Evolutionary conservation across 2,888 invertebrate species (phyloP).

Genomic region (Abscondita cerata): DNA sequence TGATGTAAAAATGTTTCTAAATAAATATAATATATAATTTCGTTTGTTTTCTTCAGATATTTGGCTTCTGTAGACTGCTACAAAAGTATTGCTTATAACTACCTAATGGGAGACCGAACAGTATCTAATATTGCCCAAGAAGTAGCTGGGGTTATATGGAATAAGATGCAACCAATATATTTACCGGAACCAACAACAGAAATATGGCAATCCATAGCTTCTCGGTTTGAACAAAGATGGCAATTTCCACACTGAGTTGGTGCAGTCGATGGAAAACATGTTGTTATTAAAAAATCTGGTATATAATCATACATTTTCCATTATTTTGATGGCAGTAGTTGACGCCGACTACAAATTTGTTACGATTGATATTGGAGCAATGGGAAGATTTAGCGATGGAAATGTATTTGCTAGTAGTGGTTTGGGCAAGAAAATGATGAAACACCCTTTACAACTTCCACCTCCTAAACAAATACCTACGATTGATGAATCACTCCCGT

Average conservation of each 20-base stretch:
- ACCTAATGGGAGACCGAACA: not conserved
- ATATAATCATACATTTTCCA: conserved; percentile 6
- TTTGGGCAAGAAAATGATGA: conserved; percentile 10
- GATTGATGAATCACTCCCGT: conserved; percentile 21
- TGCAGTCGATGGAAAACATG: conserved; percentile 8
- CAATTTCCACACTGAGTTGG: conserved; percentile 15
- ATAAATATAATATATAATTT: not conserved
- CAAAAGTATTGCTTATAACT: conserved; percentile 6
- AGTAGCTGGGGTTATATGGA: conserved; percentile 1
- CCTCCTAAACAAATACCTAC: conserved; percentile 7
- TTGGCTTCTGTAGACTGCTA: conserved; percentile 6
- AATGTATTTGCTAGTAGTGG: conserved; percentile 1
- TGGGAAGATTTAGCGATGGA: conserved; percentile 7
- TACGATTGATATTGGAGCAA: not conserved
- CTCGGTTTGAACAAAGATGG: conserved; percentile 16
- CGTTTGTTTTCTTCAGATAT: conserved; percentile 1
- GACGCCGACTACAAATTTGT: conserved; percentile 14
- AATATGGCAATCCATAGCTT: conserved; percentile 13
- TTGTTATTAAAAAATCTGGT: conserved; percentile 4
- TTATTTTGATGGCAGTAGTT: conserved; percentile 6
- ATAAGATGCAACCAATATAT: conserved; percentile 7
- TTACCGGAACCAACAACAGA: conserved; percentile 17
- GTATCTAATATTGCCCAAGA: conserved; percentile 6
- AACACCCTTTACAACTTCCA: conserved; percentile 11
- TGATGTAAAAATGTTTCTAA: not conserved